Evolutionary conservation across 2,888 invertebrate species (phyloP).

Genomic region (Rhyacophila evoluta): DNA sequence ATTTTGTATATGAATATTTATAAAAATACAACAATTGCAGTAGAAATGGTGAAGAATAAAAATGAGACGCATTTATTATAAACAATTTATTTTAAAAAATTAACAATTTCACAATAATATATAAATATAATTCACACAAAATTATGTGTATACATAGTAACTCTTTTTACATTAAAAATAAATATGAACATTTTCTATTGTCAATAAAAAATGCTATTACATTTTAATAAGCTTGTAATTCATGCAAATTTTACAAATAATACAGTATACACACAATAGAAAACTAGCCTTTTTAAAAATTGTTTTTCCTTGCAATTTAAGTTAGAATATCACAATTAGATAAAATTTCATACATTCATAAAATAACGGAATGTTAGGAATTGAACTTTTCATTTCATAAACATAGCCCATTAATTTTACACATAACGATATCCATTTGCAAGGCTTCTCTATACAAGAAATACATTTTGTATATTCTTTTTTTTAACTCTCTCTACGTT

Average conservation of each 20-base stretch:
- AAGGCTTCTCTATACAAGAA: conserved; percentile 22
- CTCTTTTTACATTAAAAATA: conserved; percentile 3
- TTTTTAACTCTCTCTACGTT: neutral
- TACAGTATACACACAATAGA: neutral
- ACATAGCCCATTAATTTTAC: neutral
- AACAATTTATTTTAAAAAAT: conserved; percentile 16
- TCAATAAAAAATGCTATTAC: neutral
- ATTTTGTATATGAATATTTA: no score
- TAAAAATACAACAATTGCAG: no score
- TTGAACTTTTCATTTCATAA: neutral
- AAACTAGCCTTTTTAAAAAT: neutral
- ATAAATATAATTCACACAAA: neutral
- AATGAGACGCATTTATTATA: neutral
- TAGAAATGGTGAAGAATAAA: no score
- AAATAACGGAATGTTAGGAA: neutral
- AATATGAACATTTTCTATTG: neutral
- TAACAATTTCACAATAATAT: neutral
- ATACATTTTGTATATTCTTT: neutral
- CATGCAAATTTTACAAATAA: neutral
- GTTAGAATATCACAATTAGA: conserved; percentile 7
- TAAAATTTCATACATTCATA: neutral
- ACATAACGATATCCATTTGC: conserved; percentile 4
- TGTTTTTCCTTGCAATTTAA: neutral
- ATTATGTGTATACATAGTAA: conserved; percentile 7
- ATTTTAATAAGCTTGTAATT: neutral